Evolutionary conservation across 1,140 invertebrate species (phyloP), one percentile per base, ranked within the genome.

Genomic region (Calosoma granatense): DNA sequence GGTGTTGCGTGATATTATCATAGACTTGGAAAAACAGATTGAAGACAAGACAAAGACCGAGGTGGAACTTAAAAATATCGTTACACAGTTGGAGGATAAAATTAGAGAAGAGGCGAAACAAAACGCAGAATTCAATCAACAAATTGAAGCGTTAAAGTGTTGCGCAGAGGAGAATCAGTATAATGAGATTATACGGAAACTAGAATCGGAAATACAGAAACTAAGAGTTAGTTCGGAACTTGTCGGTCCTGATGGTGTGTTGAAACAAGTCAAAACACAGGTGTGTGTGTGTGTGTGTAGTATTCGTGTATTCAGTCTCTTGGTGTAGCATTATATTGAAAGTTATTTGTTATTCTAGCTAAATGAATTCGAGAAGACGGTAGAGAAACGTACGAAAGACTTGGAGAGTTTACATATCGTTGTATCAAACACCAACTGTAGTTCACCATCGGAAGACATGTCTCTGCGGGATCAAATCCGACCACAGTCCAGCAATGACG

Each of bases 371-470:
- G 78, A 83, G 67, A 72, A 67, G 61, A 73, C 76, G 20, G 43
- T 88, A 19, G 81, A 82, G 53, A 78, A 81, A 64, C 80, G 82
- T 67, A 87, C 83, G 2, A 81, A 79, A 56, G 79, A 81, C 26
- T 63, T 90, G 21, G 87, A 91, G 72, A 75, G 78, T 1, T 60
- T 83, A n/a, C 84, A 88, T 74, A 80, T 76, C 64, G 78, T 68
- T 63, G 74, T 63, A 68, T 77, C 75, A 41, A 79, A 71, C 54
- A 79, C 76, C 20, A 74, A 70, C 65, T 77, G 83, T 57, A 83
- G 83, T 60, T 85, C 86, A 36, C 85, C 82, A 19, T 87, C 84
- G 59, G 88, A 91, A 68, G 87, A 90, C 67, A 81, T 90, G 30
- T 90, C 87, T 0, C 76, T 86, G 1, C 77, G 82, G 57, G 84